phyloP scores from a whole-genome alignment of 2,113 vertebrate genomes.

The Ammospiza caudacuta region DNA sequence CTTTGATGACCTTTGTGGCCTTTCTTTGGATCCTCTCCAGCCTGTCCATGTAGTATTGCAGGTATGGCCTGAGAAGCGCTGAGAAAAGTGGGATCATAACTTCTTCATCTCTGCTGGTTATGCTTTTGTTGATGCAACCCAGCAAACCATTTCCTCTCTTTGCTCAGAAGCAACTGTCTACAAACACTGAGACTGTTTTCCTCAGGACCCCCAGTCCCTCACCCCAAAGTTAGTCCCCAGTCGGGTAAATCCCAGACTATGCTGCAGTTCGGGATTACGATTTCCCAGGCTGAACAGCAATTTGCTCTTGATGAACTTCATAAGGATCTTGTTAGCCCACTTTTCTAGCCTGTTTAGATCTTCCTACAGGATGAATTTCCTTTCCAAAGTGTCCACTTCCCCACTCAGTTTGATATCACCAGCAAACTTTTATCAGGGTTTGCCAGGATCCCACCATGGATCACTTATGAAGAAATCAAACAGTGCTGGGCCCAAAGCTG shows the following conservation, averaged over 20 bases:
- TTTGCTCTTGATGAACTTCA: neutral
- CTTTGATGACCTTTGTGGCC: rapidly evolving
- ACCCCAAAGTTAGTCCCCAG: neutral
- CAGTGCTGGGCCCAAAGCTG: neutral
- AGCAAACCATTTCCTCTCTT: neutral
- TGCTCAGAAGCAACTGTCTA: neutral
- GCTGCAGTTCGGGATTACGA: neutral
- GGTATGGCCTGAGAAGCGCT: neutral
- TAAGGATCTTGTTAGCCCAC: neutral
- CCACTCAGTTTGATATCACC: neutral
- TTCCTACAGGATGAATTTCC: neutral
- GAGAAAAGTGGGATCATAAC: neutral
- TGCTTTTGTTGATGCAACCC: neutral
- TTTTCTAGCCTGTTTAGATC: neutral
- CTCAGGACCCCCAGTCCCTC: rapidly evolving
- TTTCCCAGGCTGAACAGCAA: neutral
- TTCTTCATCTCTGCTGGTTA: neutral
- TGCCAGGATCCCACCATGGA: neutral
- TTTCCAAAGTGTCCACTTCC: neutral
- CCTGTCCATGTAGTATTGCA: neutral
- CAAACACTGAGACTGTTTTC: neutral
- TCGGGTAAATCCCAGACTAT: neutral
- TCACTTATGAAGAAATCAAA: neutral
- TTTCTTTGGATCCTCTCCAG: neutral
- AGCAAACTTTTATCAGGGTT: neutral